These are phyloP conservation scores for Podarcis muralis DNA, from an alignment of 2,113 vertebrate species.

Conservation along the genomic window DNA sequence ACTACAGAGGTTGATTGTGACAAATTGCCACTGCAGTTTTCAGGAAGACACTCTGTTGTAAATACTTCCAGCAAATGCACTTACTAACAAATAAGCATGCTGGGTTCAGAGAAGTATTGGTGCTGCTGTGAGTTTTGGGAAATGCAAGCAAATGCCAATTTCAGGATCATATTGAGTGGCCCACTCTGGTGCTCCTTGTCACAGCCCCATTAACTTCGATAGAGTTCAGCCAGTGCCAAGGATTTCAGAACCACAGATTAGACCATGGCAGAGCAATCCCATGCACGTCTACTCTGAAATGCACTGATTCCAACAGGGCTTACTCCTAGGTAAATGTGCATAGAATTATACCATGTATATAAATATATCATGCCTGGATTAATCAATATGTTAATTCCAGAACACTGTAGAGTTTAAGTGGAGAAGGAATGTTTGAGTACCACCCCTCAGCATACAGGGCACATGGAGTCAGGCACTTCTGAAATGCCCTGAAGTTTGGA, in stretches of 20 bases:
- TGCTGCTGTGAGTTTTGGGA: constrained; percentile 17
- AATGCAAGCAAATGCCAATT: constrained; percentile 1
- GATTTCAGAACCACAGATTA: not conserved
- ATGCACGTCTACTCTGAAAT: not conserved
- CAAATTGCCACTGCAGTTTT: constrained; percentile 21
- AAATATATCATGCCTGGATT: not conserved
- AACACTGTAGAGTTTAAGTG: not conserved
- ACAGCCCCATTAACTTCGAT: not conserved
- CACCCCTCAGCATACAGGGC: not conserved
- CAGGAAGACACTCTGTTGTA: constrained; percentile 37
- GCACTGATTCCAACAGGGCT: no score
- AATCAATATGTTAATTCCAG: not conserved
- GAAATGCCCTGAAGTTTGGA: not conserved
- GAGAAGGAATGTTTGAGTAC: not conserved
- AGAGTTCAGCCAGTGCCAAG: not conserved
- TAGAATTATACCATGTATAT: not conserved
- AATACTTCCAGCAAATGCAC: constrained; percentile 39
- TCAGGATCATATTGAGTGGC: not conserved
- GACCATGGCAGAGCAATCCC: not conserved
- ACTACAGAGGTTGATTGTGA: constrained; percentile 9
- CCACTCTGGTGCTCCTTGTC: not conserved
- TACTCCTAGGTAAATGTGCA: no score
- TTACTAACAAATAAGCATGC: constrained; percentile 1
- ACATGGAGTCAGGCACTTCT: not conserved
- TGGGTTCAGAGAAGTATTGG: constrained; percentile 11